Evolutionary conservation across 2,888 invertebrate species (phyloP).

Genomic region (Hemaris fuciformis): DNA sequence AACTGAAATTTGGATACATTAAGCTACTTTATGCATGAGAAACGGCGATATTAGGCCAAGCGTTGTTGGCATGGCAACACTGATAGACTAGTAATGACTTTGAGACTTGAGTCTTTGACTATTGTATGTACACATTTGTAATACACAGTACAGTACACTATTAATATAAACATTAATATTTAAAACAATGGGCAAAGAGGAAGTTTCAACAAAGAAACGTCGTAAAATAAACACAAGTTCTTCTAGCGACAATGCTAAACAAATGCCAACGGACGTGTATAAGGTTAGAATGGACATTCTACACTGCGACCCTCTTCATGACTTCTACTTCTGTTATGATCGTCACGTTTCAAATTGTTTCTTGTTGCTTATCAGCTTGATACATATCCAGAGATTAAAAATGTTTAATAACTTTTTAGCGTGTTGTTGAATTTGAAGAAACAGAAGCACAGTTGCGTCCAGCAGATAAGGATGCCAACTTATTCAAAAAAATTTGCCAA

Average conservation of each 20-base stretch:
- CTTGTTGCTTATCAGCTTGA: too few species aligned
- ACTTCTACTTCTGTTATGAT: background rate
- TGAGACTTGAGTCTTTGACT: too few species aligned
- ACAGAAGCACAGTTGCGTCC: constrained; percentile 85
- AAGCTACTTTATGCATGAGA: too few species aligned
- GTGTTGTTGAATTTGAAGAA: constrained; percentile 87
- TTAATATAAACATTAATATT: too few species aligned
- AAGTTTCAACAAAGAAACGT: constrained; percentile 78
- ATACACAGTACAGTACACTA: too few species aligned
- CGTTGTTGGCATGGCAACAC: too few species aligned
- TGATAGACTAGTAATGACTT: too few species aligned
- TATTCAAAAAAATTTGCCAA: constrained; percentile 86
- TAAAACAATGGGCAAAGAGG: constrained; percentile 64
- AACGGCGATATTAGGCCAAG: too few species aligned
- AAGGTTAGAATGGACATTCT: constrained; percentile 67
- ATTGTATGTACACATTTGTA: too few species aligned
- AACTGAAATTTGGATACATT: too few species aligned
- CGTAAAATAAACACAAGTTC: constrained; percentile 72
- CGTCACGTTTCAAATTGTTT: background rate
- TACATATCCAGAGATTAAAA: background rate
- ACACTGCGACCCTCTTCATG: background rate
- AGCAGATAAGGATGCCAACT: constrained; percentile 84
- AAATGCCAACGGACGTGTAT: constrained; percentile 80
- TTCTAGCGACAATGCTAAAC: constrained; percentile 60
- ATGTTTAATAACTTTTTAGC: constrained; percentile 62